Conservation (phyloP, 1,140 invertebrate species). For the Drosophila nikananu region DNA sequence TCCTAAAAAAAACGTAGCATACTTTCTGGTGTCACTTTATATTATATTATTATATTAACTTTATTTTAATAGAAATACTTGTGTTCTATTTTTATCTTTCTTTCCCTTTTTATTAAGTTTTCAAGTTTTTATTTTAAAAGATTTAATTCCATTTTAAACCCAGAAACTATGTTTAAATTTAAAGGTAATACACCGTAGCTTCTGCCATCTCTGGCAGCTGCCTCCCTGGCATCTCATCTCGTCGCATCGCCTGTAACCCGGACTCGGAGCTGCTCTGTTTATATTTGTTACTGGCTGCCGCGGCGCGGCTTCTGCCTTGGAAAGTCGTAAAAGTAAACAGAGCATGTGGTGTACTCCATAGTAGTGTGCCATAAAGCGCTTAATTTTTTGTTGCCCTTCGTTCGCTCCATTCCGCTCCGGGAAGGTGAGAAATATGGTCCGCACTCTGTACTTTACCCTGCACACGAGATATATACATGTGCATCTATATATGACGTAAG, state of each 20-base stretch:
- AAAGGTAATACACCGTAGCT: too few species aligned
- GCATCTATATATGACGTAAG: constrained; percentile 2
- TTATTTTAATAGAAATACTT: too few species aligned
- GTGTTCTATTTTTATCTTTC: too few species aligned
- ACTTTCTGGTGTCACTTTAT: neutral
- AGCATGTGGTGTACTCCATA: constrained; percentile 69
- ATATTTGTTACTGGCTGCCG: constrained; percentile 41
- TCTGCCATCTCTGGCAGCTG: constrained; percentile 14
- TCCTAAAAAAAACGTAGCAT: neutral
- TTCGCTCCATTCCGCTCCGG: constrained; percentile 42
- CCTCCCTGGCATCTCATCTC: constrained; percentile 29
- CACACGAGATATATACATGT: neutral
- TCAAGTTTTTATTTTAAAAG: too few species aligned
- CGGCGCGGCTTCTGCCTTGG: constrained; percentile 25
- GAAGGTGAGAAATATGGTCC: constrained; percentile 73
- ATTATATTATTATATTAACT: too few species aligned
- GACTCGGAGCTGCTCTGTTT: constrained; percentile 21
- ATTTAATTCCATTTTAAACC: neutral
- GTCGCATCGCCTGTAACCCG: constrained; percentile 5
- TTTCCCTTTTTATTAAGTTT: too few species aligned
- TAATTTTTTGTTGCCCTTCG: constrained; percentile 71
- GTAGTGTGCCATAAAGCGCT: constrained; percentile 74
- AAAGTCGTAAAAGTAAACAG: constrained; percentile 81
- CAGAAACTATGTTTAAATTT: neutral
- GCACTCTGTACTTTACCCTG: constrained; percentile 11